Evolutionary conservation across 2,113 vertebrate species (phyloP).

Genomic region (Pterocles orientalis): DNA sequence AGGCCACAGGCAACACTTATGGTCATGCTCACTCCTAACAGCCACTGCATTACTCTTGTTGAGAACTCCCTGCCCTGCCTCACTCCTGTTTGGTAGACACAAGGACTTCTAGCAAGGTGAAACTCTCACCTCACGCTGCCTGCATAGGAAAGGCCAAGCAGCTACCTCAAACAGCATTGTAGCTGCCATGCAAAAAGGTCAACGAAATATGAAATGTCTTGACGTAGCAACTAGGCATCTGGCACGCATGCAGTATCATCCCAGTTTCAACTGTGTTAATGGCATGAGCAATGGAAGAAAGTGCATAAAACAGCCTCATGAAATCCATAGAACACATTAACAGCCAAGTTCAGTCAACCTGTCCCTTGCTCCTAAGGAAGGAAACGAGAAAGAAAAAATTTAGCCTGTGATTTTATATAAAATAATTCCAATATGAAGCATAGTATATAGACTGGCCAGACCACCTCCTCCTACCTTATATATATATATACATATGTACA

Average conservation of each 20-base stretch:
- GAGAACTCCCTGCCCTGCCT: neutral
- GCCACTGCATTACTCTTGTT: too few species aligned
- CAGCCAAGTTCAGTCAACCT: neutral
- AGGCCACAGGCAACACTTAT: neutral
- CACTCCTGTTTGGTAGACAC: rapidly evolving
- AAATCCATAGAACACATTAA: neutral
- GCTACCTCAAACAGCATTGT: neutral
- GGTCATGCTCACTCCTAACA: neutral
- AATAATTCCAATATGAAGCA: neutral
- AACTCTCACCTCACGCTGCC: neutral
- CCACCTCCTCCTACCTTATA: neutral
- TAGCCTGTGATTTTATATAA: neutral
- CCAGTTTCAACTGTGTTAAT: slow-evolving; percentile 28
- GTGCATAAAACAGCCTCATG: slow-evolving; percentile 18
- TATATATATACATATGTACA: too few species aligned
- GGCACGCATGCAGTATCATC: neutral
- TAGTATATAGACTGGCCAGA: neutral
- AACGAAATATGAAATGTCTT: neutral
- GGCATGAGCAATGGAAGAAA: slow-evolving; percentile 21
- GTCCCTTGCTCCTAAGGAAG: neutral
- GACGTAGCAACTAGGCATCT: slow-evolving; percentile 1
- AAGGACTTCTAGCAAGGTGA: neutral
- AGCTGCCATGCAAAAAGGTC: slow-evolving; percentile 14
- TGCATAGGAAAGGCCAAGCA: neutral
- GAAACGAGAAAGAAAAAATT: neutral